These are phyloP conservation scores for Sarcophaga carnaria DNA, from an alignment of 2,888 invertebrate species.

Conservation along the genomic window DNA sequence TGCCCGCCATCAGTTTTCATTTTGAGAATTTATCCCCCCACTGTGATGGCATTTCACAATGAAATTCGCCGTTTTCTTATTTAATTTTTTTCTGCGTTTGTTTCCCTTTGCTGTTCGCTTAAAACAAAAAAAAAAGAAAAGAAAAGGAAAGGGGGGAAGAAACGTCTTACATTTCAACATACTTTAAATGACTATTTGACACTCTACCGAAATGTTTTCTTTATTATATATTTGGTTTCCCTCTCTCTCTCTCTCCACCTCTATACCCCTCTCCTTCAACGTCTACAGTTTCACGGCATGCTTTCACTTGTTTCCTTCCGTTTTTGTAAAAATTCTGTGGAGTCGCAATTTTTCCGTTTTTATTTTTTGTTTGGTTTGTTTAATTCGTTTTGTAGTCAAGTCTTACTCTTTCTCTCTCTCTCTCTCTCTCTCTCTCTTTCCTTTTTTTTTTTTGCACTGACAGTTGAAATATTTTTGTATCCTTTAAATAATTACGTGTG, in stretches of 20 bases:
- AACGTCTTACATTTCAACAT: slow-evolving; percentile 21
- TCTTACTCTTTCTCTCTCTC: not conserved
- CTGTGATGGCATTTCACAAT: not conserved
- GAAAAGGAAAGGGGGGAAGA: not conserved
- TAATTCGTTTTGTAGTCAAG: not conserved
- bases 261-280: too few species aligned
- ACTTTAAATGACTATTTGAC: slow-evolving; percentile 51
- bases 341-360: not conserved
- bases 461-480: slow-evolving; percentile 32
- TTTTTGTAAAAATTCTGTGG: not conserved
- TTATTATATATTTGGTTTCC: not conserved
- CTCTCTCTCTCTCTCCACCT: too few species aligned
- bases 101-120: not conserved
- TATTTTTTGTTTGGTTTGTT: slow-evolving; percentile 7
- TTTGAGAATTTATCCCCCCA: too few species aligned
- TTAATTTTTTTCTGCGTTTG: not conserved
- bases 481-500: not conserved
- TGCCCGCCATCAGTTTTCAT: not conserved
- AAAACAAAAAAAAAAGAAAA: not conserved
- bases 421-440: not conserved
- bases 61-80: not conserved
- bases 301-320: not conserved
- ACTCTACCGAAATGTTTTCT: slow-evolving; percentile 15
- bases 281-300: not conserved
- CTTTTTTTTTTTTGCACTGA: not conserved